Evolutionary conservation across 1,140 invertebrate species (phyloP).

Genomic region (Cotesia typhae): DNA sequence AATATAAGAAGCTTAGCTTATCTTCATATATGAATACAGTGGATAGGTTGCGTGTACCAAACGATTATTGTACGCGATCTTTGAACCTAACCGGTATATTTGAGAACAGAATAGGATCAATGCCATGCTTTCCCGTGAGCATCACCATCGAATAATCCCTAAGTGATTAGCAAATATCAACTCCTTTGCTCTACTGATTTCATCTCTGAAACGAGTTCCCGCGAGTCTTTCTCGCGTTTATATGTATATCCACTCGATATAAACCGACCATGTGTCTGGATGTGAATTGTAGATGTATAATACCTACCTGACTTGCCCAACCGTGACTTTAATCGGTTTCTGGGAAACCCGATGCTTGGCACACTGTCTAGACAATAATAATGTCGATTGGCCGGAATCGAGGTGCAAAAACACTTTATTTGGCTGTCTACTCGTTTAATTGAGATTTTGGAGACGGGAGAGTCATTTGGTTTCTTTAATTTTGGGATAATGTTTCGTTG

Average conservation of each 20-base stretch:
- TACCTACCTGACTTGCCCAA: constrained; percentile 22
- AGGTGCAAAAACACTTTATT: neutral
- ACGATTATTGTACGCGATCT: neutral
- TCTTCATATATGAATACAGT: neutral
- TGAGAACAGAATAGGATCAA: neutral
- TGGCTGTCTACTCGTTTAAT: too few species aligned
- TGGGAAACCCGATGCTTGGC: constrained; percentile 15
- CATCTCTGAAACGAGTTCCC: constrained; percentile 21
- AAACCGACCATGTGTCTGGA: too few species aligned
- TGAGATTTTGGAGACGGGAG: too few species aligned
- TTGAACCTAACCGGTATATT: neutral
- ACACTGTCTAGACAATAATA: constrained; percentile 17
- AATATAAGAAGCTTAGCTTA: neutral
- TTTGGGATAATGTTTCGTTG: too few species aligned
- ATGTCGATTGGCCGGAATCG: neutral
- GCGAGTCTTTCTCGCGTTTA: constrained; percentile 20
- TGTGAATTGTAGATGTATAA: too few species aligned
- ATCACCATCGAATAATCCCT: neutral
- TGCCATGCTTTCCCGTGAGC: neutral
- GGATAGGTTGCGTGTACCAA: neutral
- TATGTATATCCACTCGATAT: neutral
- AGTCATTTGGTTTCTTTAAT: too few species aligned
- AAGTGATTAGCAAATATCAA: constrained; percentile 7
- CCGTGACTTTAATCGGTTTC: constrained; percentile 28
- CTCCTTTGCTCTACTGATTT: neutral